Percentiles rank a stretch among this genome's conserved stretches.
Conservation (phyloP, 2,888 invertebrate species). For the Mechanitis mazaeus region DNA sequence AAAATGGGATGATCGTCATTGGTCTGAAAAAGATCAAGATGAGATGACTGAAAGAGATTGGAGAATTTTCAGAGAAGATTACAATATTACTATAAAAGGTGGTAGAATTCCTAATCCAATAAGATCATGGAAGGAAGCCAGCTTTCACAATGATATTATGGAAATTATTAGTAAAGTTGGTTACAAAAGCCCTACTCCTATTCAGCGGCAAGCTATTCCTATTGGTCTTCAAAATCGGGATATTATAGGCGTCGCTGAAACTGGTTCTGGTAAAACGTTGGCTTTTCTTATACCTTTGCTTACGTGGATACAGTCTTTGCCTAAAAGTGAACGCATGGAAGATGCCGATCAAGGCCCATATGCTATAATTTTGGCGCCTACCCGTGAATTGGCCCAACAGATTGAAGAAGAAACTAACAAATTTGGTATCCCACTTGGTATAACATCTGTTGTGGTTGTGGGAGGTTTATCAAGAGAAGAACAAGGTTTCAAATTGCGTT, state of each 20-base stretch:
- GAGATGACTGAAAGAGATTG: conserved; percentile 99
- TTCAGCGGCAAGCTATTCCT: conserved; percentile 99
- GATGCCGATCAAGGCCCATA: conserved; percentile 98
- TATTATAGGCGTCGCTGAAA: conserved; percentile 99
- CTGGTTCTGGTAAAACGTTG: conserved; percentile 98
- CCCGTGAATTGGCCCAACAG: conserved; percentile 99
- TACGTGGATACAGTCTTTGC: conserved; percentile 98
- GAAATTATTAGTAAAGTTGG: conserved; percentile 96
- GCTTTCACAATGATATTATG: conserved; percentile 91
- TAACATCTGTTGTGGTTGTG: conserved; percentile 98
- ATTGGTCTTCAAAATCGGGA: conserved; percentile 96
- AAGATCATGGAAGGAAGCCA: conserved; percentile 95
- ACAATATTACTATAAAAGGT: conserved; percentile 98
- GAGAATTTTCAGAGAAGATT: conserved; percentile 99
- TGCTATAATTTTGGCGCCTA: conserved; percentile 98
- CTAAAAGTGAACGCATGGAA: conserved; percentile 94
- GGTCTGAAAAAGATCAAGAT: conserved; percentile 94
- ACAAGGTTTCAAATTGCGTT: conserved; percentile 95
- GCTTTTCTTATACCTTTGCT: conserved; percentile 98
- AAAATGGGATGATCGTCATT: conserved; percentile 99
- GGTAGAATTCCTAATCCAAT: conserved; percentile 98
- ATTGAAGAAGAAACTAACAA: conserved; percentile 99
- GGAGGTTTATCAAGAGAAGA: conserved; percentile 98
- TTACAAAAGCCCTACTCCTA: conserved; percentile 98
- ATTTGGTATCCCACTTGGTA: conserved; percentile 94